phyloP scores from a whole-genome alignment of 2,113 vertebrate species.

The Globicephala melas region DNA sequence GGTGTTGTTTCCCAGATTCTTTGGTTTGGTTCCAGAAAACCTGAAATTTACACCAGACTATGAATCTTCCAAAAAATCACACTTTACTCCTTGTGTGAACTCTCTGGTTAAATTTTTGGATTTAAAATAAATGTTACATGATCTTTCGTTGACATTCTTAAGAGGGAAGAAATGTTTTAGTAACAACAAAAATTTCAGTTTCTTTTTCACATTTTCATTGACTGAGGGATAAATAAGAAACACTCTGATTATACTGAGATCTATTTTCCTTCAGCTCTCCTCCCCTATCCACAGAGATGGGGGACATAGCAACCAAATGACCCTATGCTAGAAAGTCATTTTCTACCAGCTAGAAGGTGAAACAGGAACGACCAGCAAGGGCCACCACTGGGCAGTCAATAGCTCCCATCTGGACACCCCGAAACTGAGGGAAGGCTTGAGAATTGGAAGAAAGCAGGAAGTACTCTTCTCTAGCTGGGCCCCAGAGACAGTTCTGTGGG shows the following conservation, averaged over 20 bases:
- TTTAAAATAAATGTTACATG: neutral
- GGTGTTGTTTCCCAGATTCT: conserved; percentile 96
- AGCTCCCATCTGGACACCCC: neutral
- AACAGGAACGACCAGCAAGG: neutral
- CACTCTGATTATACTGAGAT: neutral
- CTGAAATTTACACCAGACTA: conserved; percentile 77
- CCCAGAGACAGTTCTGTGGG: neutral
- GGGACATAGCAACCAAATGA: neutral
- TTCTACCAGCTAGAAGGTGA: neutral
- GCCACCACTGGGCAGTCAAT: too few species aligned
- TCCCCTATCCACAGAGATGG: neutral
- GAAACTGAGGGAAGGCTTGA: neutral
- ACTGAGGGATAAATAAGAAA: neutral
- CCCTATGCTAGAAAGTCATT: neutral
- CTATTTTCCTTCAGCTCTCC: neutral
- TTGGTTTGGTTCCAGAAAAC: conserved; percentile 94
- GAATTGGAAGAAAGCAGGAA: neutral
- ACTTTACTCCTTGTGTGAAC: neutral
- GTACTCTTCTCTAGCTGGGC: too few species aligned
- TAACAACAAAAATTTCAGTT: neutral
- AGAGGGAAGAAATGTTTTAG: neutral
- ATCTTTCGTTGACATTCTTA: neutral
- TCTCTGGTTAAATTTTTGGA: neutral
- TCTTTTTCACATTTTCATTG: neutral
- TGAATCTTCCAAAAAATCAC: neutral